A percentile compares a stretch with the other conserved stretches of the same genome.
phyloP scores from a whole-genome alignment of 2,888 invertebrate species.

The Parapristionchus giblindavisi region DNA sequence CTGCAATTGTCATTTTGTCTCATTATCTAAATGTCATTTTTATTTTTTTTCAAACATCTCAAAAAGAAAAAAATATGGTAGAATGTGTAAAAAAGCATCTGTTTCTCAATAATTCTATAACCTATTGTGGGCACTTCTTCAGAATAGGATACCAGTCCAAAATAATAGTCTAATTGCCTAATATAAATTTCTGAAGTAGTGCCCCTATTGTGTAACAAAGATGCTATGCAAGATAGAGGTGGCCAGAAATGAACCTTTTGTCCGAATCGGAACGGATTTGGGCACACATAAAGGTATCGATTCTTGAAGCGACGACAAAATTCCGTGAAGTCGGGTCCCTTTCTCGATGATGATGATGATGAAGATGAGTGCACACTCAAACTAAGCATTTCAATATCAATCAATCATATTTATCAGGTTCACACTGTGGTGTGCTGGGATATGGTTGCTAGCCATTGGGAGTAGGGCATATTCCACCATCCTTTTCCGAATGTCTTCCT shows the following conservation, averaged over 20 bases:
- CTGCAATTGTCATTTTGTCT: no score
- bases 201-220: no score
- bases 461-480: no score
- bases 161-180: background rate
- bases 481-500: no score
- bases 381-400: background rate
- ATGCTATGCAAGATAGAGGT: no score
- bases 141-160: background rate
- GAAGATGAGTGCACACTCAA: background rate
- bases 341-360: background rate
- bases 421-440: no score
- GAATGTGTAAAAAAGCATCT: background rate
- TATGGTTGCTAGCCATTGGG: no score
- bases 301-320: constrained; percentile 67
- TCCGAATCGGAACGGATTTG: constrained; percentile 62
- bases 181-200: no score
- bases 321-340: constrained; percentile 45
- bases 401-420: background rate
- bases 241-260: constrained; percentile 54
- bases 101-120: no score
- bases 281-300: constrained; percentile 65
- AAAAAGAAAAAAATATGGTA: background rate
- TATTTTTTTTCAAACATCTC: background rate
- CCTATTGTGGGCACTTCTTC: background rate
- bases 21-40: no score